A percentile compares a stretch with the other conserved stretches of the same genome.
Evolutionary conservation across 2,113 vertebrate species (phyloP).

Genomic region (Barnardius zonarius): DNA sequence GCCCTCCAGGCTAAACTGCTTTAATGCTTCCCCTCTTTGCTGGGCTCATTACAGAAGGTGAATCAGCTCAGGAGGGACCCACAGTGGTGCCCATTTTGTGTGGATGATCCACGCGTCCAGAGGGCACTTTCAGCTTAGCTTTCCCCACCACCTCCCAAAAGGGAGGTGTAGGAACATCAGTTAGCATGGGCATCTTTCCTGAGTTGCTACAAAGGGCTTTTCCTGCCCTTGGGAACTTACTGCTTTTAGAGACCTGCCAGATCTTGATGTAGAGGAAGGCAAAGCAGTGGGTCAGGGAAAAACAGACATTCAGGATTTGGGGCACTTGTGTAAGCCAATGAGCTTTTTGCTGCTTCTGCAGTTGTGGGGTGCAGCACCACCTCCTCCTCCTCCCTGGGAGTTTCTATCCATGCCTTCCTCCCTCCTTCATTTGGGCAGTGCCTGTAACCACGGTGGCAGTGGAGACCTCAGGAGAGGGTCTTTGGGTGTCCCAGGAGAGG

Average conservation of each 20-base stretch:
- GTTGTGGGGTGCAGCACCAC: neutral
- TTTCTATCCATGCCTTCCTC: neutral
- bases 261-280: neutral
- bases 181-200: neutral
- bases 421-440: neutral
- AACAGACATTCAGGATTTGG: neutral
- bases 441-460: neutral
- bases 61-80: neutral
- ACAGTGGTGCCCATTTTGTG: accelerated
- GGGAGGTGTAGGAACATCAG: neutral
- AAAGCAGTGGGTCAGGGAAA: neutral
- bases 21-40: neutral
- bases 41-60: neutral
- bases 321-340: neutral
- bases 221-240: neutral
- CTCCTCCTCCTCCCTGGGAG: neutral
- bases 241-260: neutral
- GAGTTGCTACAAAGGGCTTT: accelerated
- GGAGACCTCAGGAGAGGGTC: neutral
- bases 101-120: neutral
- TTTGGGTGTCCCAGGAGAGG: neutral
- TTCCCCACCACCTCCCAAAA: neutral
- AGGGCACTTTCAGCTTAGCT: neutral
- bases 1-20: conserved; percentile 8
- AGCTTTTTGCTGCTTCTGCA: neutral